Percentiles rank a stretch among this genome's conserved stretches.
Conservation (phyloP, 1,140 invertebrate species). For the Paraescarpia echinospica region DNA sequence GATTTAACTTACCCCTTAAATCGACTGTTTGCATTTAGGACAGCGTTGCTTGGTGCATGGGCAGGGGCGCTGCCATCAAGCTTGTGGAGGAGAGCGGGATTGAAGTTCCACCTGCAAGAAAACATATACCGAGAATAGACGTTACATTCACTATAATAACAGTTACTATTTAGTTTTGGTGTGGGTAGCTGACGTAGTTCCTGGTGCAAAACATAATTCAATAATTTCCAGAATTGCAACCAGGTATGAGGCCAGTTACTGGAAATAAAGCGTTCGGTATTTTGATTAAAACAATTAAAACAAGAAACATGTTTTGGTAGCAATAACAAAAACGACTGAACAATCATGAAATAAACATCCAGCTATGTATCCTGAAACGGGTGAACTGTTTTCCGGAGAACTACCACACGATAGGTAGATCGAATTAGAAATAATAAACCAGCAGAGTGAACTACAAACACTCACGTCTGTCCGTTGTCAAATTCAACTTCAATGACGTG, state of each 20-base stretch:
- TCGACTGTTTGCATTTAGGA: neutral
- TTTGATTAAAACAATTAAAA: neutral
- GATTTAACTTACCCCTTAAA: neutral
- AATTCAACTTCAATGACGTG: neutral
- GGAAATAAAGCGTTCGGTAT: neutral
- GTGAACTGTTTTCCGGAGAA: no score
- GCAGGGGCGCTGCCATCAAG: neutral
- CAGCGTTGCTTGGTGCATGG: neutral
- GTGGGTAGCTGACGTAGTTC: no score
- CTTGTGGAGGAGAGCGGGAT: constrained; percentile 7
- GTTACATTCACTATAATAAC: neutral
- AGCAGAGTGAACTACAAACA: neutral
- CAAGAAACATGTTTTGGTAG: no score
- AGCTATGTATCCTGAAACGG: no score
- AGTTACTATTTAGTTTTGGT: neutral
- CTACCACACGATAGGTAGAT: no score
- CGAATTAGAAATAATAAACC: neutral
- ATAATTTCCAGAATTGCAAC: no score
- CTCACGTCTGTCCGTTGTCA: neutral
- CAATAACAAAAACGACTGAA: no score
- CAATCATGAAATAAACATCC: no score
- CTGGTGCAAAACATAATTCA: no score
- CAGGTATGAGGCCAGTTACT: no score
- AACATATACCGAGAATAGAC: neutral
- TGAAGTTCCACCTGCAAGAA: constrained; percentile 12